Base-by-base conservation (phyloP, 1,140 invertebrate species). In the Atta texana region DNA sequence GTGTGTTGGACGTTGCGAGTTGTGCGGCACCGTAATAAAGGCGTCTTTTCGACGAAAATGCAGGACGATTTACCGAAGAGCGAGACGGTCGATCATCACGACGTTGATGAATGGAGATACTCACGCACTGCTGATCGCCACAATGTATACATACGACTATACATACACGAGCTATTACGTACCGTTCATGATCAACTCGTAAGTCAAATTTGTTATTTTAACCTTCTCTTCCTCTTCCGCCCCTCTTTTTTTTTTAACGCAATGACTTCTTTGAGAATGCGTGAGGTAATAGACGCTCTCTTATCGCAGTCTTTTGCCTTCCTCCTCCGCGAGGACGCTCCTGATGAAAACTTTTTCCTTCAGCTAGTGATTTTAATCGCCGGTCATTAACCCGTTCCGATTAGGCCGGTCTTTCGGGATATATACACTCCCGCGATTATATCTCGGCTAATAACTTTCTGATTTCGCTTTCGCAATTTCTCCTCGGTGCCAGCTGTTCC, bases 21-120 rank as follows among this genome's bases (percentile, higher is more conserved):
- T 89, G 88, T 61, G 77, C 44, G 68, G 80, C 55, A 74, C 24
- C 89, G 86, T 90, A 90, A 90, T 90, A 90, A 90, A 90, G 75
- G 88, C 81, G 81, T 90, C 80, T 88, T 28, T 90, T 88, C 86
- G 76, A 82, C 86, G 76, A 90, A 88, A 88, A 90, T 90, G 82
- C 89, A 90, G 89, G 78, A 90, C 89, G 61, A 90, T 90, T 88
- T 90, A 88, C 66, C 81, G 34, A 68, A 90, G 51, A 84, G 34
- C 55, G 44, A 59, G 49, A 77, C 31, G 39, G 74, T 28, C 66
- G 69, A 24, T 51, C 49, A 61, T 28, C 76, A 51, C 59, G 76
- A 86, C 86, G 53, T 14, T 86, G 86, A 68, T 69, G 86, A 90
- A 90, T 88, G 89, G 81, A 72, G 31, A 72, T 51, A 57, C 76